These are phyloP conservation scores for Anser brachyrhynchus DNA, from an alignment of 2,113 vertebrate genomes.

Conservation along the genomic window DNA sequence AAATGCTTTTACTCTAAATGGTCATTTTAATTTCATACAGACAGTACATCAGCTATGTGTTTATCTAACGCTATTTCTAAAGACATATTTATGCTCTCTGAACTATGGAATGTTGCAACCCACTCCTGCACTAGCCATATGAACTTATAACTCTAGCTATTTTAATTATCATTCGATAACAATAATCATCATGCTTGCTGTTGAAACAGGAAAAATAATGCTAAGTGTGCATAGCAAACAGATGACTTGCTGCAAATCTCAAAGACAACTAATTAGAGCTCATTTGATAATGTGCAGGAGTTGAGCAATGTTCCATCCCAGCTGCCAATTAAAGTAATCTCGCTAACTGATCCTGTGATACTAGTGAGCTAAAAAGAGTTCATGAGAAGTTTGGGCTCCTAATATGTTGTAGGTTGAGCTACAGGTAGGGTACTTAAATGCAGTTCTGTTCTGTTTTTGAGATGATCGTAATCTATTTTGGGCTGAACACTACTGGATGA, in stretches of 20 bases:
- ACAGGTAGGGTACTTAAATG: neutral
- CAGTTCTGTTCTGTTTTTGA: neutral
- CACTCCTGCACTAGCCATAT: neutral
- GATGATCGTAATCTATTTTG: neutral
- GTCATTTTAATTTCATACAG: neutral
- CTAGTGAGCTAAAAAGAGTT: neutral
- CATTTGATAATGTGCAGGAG: neutral
- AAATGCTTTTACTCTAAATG: neutral
- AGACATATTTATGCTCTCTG: neutral
- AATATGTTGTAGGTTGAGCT: neutral
- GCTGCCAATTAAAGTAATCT: neutral
- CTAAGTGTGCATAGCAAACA: neutral
- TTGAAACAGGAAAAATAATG: conserved; percentile 12
- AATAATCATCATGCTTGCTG: neutral
- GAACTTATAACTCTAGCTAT: neutral
- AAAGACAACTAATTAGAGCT: neutral
- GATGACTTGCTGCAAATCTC: neutral
- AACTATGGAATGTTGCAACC: neutral
- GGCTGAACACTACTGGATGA: neutral
- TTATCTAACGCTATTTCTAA: neutral
- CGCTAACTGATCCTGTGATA: neutral
- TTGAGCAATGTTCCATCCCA: neutral
- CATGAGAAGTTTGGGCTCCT: neutral
- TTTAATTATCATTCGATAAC: neutral
- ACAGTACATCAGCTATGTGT: neutral